Percentiles rank a stretch among this genome's conserved stretches.
These are phyloP conservation scores for Netelia melanura DNA, from an alignment of 2,888 invertebrate species.

Conservation along the genomic window DNA sequence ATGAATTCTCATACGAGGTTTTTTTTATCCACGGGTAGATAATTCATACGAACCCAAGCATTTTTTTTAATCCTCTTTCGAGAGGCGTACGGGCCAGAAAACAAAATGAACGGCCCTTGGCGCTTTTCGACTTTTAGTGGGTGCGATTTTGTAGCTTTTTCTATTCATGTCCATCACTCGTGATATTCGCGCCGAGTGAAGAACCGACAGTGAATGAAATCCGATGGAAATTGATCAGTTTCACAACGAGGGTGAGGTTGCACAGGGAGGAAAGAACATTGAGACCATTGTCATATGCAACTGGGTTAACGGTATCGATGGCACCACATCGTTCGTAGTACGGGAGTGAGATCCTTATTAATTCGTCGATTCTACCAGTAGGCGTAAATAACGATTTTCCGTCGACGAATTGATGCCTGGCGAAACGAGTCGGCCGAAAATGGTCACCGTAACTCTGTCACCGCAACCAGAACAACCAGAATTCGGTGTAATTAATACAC, in stretches of 20 bases:
- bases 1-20: slow-evolving; percentile 19
- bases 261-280: not conserved
- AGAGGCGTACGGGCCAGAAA: not conserved
- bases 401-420: slow-evolving; percentile 59
- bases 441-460: not conserved
- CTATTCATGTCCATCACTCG: no score
- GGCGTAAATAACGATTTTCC: slow-evolving; percentile 67
- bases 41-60: no score
- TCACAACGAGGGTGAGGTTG: not conserved
- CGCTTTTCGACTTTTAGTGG: not conserved
- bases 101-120: not conserved
- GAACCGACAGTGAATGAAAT: slow-evolving; percentile 19
- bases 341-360: slow-evolving; percentile 11
- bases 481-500: not conserved
- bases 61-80: slow-evolving; percentile 7
- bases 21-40: slow-evolving; percentile 3
- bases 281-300: slow-evolving; percentile 10
- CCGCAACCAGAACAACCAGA: not conserved
- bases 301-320: slow-evolving; percentile 37
- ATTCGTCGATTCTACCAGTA: slow-evolving; percentile 13
- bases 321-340: not conserved
- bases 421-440: not conserved
- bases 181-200: not conserved
- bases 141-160: not conserved
- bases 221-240: slow-evolving; percentile 12